Evolutionary conservation across 2,797 vertebrate genomes (phyloP), one percentile per base, ranked within the genome.

Genomic region (Pelodytes ibericus): DNA sequence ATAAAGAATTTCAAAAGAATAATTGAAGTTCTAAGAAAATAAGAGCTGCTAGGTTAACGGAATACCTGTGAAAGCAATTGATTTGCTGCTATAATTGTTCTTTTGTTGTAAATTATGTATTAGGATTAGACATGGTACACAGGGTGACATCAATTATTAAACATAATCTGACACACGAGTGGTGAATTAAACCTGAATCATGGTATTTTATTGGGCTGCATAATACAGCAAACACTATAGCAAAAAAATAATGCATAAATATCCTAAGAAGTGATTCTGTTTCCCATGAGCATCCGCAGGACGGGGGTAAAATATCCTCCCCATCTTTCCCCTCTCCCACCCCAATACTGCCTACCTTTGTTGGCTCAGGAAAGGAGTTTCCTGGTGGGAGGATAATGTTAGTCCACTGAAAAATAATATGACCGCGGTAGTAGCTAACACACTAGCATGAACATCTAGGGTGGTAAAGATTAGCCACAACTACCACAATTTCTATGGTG

Each of bases 71-170:
- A 53, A 70, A 72, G 61, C 53, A 58, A 71, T 60, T 59, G 75
- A 71, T 77, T 77, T 59, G 33, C 68, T 72, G 68, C 69, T 72
- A 71, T 77, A 71, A 72, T 77, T 77, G 69, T 77, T 65, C 53
- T 59, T 13, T 60, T 44, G 25, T 72, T 26, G 36, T 77, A 51
- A 77, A 77, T 77, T 65, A 77, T 77, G n/a, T 66, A 77, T 77
- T 62, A 77, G 26, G 75, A 77, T 77, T 77, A 77, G 69, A 72
- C 29, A 71, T 66, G 75, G 75, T 72, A 51, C 75, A 77, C 68
- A 72, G 75, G 62, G 59, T 60, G 25, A 72, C 30, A 77, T 77
- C 31, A 77, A 77, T 77, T 77, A 78, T 78, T 78, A 60, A 78
- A n/a, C 10, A 36, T 51, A 78, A 72, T 66, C 62, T 78, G 62